These are phyloP conservation scores for Microcebus jonahi DNA, from an alignment of 2,113 vertebrate genomes.

Conservation along the genomic window DNA sequence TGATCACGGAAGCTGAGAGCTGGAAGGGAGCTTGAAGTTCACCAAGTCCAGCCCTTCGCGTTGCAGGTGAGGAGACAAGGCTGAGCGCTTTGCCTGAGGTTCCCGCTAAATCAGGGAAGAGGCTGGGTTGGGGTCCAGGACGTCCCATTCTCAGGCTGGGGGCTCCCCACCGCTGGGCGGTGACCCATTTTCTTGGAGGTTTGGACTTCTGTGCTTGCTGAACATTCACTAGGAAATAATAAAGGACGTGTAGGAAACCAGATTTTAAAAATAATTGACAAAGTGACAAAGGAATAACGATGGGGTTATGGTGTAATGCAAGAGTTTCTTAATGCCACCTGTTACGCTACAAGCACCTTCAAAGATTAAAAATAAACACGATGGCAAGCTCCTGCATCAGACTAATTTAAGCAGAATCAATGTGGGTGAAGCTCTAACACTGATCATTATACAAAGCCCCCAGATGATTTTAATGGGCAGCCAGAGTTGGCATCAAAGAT, in stretches of 20 bases:
- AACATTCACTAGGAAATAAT: slow-evolving; percentile 12
- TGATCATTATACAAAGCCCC: neutral
- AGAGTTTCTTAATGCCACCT: neutral
- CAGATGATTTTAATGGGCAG: neutral
- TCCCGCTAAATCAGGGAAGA: neutral
- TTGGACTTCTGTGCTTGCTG: neutral
- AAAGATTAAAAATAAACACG: neutral
- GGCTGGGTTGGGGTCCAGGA: neutral
- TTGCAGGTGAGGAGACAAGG: neutral
- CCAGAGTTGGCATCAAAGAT: neutral
- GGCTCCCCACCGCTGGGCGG: fast-evolving
- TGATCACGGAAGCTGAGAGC: neutral
- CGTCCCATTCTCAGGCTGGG: neutral
- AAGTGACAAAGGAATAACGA: neutral
- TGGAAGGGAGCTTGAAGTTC: neutral
- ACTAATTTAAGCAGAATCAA: neutral
- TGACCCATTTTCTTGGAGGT: neutral
- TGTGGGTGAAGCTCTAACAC: neutral
- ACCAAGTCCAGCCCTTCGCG: neutral
- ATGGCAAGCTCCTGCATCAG: fast-evolving
- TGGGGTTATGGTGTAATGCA: neutral
- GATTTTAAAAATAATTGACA: neutral
- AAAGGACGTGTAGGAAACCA: neutral
- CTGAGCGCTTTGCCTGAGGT: neutral
- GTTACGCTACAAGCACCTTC: neutral